Evolutionary conservation across 2,888 invertebrate genomes (phyloP).

Genomic region (Hybos culiciformis): DNA sequence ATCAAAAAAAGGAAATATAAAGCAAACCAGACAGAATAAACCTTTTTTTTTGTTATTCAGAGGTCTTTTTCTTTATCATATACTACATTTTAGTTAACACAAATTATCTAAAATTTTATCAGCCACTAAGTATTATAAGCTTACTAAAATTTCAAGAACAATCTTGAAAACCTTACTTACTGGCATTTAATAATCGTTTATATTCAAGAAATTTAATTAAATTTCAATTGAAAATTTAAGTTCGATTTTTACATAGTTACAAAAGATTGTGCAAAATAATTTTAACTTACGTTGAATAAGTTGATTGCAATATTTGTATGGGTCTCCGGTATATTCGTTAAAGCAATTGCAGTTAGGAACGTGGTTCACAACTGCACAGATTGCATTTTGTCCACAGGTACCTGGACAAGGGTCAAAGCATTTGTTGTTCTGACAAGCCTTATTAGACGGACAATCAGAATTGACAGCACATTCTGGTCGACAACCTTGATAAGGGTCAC

Average conservation of each 20-base stretch:
- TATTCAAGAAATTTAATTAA: not conserved
- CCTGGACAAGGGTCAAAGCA: slow-evolving; percentile 66
- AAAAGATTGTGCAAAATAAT: not conserved
- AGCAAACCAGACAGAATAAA: slow-evolving; percentile 45
- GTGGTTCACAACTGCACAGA: slow-evolving; percentile 58
- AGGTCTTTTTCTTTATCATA: too few relatives aligned
- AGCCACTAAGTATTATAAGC: too few relatives aligned
- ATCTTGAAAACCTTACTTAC: too few relatives aligned
- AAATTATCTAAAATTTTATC: too few relatives aligned
- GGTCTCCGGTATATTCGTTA: slow-evolving; percentile 48
- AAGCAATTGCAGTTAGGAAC: slow-evolving; percentile 53
- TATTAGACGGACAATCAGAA: slow-evolving; percentile 56
- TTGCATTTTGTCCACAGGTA: slow-evolving; percentile 58
- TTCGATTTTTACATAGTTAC: slow-evolving; percentile 5
- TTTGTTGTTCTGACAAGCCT: slow-evolving; percentile 58
- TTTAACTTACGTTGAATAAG: slow-evolving; percentile 31
- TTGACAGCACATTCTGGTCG: slow-evolving; percentile 60
- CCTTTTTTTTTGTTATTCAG: too few relatives aligned
- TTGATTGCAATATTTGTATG: slow-evolving; percentile 40
- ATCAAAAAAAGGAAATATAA: slow-evolving; percentile 37
- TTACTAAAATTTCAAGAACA: too few relatives aligned
- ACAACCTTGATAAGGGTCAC: slow-evolving; percentile 65
- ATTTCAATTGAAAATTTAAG: not conserved
- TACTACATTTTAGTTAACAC: too few relatives aligned
- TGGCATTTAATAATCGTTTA: not conserved